Percentiles rank a stretch among this genome's conserved stretches.
These are phyloP conservation scores for Cyrtorhinus lividipennis DNA, from an alignment of 1,140 invertebrate genomes.

Conservation along the genomic window DNA sequence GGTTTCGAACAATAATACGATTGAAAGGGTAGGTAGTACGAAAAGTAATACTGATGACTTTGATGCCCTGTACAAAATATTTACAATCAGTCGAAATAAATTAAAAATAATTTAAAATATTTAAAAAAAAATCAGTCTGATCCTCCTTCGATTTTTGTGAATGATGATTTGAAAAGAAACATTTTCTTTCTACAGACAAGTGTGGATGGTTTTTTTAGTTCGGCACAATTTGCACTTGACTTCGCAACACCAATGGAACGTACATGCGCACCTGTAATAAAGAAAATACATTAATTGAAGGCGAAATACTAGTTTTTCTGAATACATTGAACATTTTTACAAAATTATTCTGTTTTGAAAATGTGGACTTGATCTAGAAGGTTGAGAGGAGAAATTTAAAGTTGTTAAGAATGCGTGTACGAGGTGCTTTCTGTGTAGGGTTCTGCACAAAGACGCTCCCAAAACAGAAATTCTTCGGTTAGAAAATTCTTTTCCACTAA, in stretches of 20 bases:
- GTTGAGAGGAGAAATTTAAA: too few species aligned
- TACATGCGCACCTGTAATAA: conserved; percentile 59
- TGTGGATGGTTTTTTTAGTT: conserved; percentile 77
- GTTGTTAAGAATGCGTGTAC: too few species aligned
- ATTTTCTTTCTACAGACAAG: conserved; percentile 53
- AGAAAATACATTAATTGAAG: neutral
- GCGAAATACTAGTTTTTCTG: neutral
- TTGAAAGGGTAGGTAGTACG: neutral
- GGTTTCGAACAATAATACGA: neutral
- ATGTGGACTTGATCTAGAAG: too few species aligned
- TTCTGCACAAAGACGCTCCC: too few species aligned
- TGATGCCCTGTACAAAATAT: conserved; percentile 13
- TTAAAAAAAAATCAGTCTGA: conserved; percentile 9
- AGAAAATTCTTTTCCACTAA: too few species aligned
- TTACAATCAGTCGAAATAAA: conserved; percentile 16
- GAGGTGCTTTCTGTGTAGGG: too few species aligned
- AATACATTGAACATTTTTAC: too few species aligned
- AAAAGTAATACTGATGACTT: conserved; percentile 15
- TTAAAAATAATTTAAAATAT: conserved; percentile 12
- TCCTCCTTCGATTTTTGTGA: conserved; percentile 1
- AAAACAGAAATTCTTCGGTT: too few species aligned
- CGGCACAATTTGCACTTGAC: conserved; percentile 87
- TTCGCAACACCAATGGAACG: conserved; percentile 94
- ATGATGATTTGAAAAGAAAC: too few species aligned
- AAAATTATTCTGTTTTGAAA: too few species aligned